Percentiles rank a stretch among this genome's conserved stretches.
Conservation (phyloP, 2,113 vertebrate genomes). For the Neogobius melanostomus region DNA sequence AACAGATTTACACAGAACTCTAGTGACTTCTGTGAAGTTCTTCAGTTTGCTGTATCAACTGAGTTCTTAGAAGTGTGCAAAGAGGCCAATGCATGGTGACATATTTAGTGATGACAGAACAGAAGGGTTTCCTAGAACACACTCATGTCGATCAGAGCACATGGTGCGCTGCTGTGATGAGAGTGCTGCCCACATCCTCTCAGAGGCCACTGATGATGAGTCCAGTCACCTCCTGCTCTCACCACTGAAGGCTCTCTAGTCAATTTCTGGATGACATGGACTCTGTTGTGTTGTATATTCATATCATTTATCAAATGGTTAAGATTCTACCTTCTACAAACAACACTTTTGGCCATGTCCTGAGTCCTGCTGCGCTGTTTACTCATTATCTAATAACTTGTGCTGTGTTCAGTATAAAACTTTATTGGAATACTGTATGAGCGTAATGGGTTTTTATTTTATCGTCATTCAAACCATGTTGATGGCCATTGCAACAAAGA, state of each 20-base stretch:
- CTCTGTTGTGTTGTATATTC: too few species aligned
- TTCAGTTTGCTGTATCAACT: conserved; percentile 34
- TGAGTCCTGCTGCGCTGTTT: too few species aligned
- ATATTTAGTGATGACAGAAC: conserved; percentile 55
- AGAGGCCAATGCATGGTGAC: conserved; percentile 56
- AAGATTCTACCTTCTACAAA: too few species aligned
- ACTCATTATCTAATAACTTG: too few species aligned
- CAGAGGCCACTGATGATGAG: conserved; percentile 57
- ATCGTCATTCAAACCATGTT: too few species aligned
- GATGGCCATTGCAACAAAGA: too few species aligned
- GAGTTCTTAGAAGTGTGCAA: conserved; percentile 67
- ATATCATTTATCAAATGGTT: too few species aligned
- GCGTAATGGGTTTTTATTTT: too few species aligned
- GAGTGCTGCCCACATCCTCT: conserved; percentile 61
- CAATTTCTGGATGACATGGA: too few species aligned
- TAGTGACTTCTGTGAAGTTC: conserved; percentile 56
- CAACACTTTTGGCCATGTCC: too few species aligned
- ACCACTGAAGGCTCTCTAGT: conserved; percentile 3
- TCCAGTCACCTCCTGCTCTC: conserved; percentile 38
- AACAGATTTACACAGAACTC: conserved; percentile 44
- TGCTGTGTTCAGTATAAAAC: too few species aligned
- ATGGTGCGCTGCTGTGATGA: conserved; percentile 16
- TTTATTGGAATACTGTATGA: too few species aligned
- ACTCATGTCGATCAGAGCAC: conserved; percentile 53
- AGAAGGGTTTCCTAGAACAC: conserved; percentile 69